phyloP scores from a whole-genome alignment of 1,140 invertebrate genomes.

The Drosophila serrata region DNA sequence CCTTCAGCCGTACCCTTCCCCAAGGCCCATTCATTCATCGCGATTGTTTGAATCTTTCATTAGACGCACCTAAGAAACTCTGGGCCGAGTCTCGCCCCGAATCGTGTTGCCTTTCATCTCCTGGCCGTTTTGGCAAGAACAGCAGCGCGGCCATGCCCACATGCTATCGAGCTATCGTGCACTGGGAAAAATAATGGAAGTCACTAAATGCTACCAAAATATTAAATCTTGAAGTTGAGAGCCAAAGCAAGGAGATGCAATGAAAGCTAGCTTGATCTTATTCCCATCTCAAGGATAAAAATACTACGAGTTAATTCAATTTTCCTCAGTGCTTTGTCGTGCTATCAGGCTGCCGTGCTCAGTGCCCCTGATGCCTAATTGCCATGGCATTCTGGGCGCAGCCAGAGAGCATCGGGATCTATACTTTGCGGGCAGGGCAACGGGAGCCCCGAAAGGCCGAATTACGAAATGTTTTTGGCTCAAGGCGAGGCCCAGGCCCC shows the following conservation, averaged over 20 bases:
- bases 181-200: background rate
- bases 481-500: constrained; percentile 31
- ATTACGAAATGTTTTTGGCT: constrained; percentile 43
- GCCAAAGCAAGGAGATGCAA: background rate
- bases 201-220: background rate
- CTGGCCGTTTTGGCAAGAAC: constrained; percentile 39
- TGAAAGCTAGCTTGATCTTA: background rate
- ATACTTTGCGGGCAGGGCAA: constrained; percentile 40
- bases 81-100: constrained; percentile 20
- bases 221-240: background rate
- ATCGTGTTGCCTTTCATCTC: constrained; percentile 51
- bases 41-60: constrained; percentile 52
- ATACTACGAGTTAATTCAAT: background rate
- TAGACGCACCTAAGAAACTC: constrained; percentile 51
- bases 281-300: background rate
- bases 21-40: constrained; percentile 20
- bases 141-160: constrained; percentile 27
- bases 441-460: constrained; percentile 37
- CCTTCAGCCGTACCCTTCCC: constrained; percentile 2
- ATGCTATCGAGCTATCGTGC: constrained; percentile 23
- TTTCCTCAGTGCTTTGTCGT: constrained; percentile 13
- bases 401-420: constrained; percentile 39
- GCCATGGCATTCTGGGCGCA: constrained; percentile 53
- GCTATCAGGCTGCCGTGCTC: constrained; percentile 24
- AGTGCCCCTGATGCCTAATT: constrained; percentile 36